Evolutionary conservation across 2,888 invertebrate species (phyloP).

Genomic region (Slavum lentiscoides): DNA sequence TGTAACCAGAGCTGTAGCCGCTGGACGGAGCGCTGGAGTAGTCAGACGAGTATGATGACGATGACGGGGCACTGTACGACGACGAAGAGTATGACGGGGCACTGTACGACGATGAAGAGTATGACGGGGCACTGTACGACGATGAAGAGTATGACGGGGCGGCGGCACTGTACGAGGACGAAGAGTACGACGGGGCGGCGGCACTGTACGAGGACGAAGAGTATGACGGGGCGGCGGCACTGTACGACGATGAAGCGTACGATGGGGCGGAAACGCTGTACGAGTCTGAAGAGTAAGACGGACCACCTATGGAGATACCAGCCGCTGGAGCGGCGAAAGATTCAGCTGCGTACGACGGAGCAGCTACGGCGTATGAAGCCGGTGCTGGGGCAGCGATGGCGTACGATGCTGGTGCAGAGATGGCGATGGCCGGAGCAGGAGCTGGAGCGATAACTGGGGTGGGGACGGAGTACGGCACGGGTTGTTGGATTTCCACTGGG

Average conservation of each 20-base stretch:
- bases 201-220: no score
- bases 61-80: no score
- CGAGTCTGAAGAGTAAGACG: slow-evolving; percentile 3
- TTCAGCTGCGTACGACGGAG: neutral
- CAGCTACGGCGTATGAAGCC: slow-evolving; percentile 2
- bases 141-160: no score
- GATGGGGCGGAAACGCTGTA: slow-evolving; percentile 3
- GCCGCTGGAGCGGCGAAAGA: neutral
- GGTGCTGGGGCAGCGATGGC: slow-evolving; percentile 24
- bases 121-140: no score
- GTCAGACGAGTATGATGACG: slow-evolving; percentile 6
- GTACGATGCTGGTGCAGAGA: neutral
- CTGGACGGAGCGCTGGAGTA: slow-evolving; percentile 24
- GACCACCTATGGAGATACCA: neutral
- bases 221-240: no score
- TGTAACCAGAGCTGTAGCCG: slow-evolving; percentile 23
- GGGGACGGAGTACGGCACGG: slow-evolving; percentile 56
- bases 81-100: no score
- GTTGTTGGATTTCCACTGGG: slow-evolving; percentile 55
- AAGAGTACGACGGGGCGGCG: no score
- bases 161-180: no score
- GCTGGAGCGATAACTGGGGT: slow-evolving; percentile 49
- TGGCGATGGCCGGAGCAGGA: slow-evolving; percentile 5
- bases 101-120: no score
- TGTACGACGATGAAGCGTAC: no score